These are phyloP conservation scores for Drosophila arizonae DNA, from an alignment of 1,140 invertebrate genomes.

Conservation along the genomic window DNA sequence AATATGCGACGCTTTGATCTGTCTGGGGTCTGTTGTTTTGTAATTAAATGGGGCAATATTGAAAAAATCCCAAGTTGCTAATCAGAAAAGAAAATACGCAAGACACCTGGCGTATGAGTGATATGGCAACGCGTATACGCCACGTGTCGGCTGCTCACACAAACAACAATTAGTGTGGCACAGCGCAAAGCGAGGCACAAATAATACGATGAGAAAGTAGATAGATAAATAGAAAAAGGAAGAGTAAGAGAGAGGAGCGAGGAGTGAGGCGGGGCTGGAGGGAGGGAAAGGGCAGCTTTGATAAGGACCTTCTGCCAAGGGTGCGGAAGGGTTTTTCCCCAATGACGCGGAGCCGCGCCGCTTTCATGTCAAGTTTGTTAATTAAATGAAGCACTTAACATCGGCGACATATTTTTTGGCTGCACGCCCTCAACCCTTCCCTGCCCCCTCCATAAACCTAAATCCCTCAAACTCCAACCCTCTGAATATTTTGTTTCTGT, in stretches of 20 bases:
- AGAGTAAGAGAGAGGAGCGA: too few species aligned
- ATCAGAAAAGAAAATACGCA: slow-evolving; percentile 51
- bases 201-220: neutral
- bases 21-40: slow-evolving; percentile 7
- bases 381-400: slow-evolving; percentile 81
- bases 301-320: neutral
- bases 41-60: slow-evolving; percentile 22
- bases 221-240: too few species aligned
- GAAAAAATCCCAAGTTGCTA: slow-evolving; percentile 30
- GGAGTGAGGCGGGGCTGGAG: too few species aligned
- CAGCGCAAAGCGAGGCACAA: neutral
- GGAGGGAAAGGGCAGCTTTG: neutral
- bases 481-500: slow-evolving; percentile 13
- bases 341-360: slow-evolving; percentile 17
- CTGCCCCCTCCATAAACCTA: too few species aligned
- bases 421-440: slow-evolving; percentile 4
- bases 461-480: neutral
- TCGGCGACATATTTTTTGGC: slow-evolving; percentile 66
- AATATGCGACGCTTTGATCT: slow-evolving; percentile 15
- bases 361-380: slow-evolving; percentile 80
- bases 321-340: slow-evolving; percentile 22
- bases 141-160: slow-evolving; percentile 23
- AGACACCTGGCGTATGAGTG: slow-evolving; percentile 67
- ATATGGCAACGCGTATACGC: slow-evolving; percentile 31
- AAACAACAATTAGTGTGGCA: slow-evolving; percentile 26